Evolutionary conservation across 2,113 vertebrate species (phyloP).

Genomic region (Silurus glanis): DNA sequence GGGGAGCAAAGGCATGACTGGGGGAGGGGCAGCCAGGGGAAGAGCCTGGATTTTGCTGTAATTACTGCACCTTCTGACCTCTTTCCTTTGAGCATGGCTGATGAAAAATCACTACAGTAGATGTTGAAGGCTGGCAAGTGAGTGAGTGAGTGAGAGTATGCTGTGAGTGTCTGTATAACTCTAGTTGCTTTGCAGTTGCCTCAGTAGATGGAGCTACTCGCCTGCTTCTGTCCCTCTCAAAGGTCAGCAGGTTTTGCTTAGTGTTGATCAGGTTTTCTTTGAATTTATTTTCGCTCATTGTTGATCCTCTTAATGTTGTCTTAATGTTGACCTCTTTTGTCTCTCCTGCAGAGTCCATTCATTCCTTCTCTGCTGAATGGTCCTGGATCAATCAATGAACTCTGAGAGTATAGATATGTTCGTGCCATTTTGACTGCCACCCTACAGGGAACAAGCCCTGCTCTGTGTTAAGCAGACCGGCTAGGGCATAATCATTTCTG

Average conservation of each 20-base stretch:
- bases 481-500: neutral
- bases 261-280: conserved; percentile 11
- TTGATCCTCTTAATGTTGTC: conserved; percentile 29
- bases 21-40: conserved; percentile 48
- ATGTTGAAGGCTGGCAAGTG: conserved; percentile 42
- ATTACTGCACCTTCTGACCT: conserved; percentile 51
- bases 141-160: conserved; percentile 48
- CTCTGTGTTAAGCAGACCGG: conserved; percentile 7
- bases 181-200: conserved; percentile 18
- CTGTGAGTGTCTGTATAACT: conserved; percentile 14
- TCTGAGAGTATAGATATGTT: conserved; percentile 7
- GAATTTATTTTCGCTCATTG: conserved; percentile 9
- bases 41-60: conserved; percentile 56
- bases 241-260: conserved; percentile 16
- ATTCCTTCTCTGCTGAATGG: conserved; percentile 18
- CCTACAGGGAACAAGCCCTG: neutral
- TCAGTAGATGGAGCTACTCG: conserved; percentile 15
- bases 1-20: conserved; percentile 38
- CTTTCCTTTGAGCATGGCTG: conserved; percentile 47
- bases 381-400: conserved; percentile 29
- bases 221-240: conserved; percentile 24
- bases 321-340: neutral
- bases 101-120: conserved; percentile 46
- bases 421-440: conserved; percentile 13
- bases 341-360: conserved; percentile 23